Base-by-base conservation (phyloP, 2,113 vertebrate genomes). In the Sinocyclocheilus anshuiensis region DNA sequence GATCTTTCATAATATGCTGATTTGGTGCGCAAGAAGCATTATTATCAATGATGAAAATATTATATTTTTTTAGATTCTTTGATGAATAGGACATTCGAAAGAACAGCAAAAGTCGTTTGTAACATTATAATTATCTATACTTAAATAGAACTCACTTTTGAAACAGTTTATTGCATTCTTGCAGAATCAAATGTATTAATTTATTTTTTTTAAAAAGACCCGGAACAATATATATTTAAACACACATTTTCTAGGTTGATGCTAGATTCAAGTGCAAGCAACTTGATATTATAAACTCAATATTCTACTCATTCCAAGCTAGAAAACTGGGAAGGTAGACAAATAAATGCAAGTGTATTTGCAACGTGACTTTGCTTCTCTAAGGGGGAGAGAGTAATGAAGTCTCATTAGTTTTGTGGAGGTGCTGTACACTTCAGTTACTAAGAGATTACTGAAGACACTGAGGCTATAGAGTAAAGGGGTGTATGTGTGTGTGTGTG, bases 341-440 rank as follows among this genome's bases (percentile, higher is more conserved):
- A 72, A 11, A 8, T 39, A 72, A 72, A 72, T 4, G 33, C 36
- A 65, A 67, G n/a, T 48, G 36, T 59, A 59, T 22, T 36, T 26
- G 53, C 9, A 53, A 3, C 33, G 11, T 63, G 36, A 42, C 24
- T 20, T 39, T 26, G n/a, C n/a, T 26, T 48, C 74, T 50, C 42
- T 45, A n/a, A 48, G 42, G n/a, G 22, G 13, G n/a, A 26, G 13
- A 55, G 20, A 77, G 63, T 39, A 80, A 81, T 81, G 79, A 48
- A 48, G 61, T 81, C 39, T 36, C 67, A 74, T 57, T 74, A 55
- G 81, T 74, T 72, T 71, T 83, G 67, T 57, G 50, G 81, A 72
- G 65, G 67, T 71, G 42, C 55, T 55, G 45, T 83, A 72, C 6
- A 55, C 48, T 57, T 55, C 48, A 74, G 50, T 36, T 83, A 55